These are phyloP conservation scores for Latrodectus geometricus DNA, from an alignment of 1,140 invertebrate genomes.

Conservation along the genomic window DNA sequence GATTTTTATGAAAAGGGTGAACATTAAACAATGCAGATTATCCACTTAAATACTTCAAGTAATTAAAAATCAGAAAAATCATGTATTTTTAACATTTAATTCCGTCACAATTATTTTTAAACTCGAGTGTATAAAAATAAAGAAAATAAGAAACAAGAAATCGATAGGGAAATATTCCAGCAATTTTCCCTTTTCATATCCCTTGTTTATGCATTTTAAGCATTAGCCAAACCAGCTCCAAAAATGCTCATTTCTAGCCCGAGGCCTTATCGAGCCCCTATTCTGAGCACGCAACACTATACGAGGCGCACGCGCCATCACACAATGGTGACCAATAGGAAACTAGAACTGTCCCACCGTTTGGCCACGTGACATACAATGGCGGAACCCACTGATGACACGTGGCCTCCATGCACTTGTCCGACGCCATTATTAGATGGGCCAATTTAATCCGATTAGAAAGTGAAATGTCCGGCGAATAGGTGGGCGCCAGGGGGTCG, in stretches of 20 bases:
- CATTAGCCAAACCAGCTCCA: neutral
- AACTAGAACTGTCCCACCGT: constrained; percentile 36
- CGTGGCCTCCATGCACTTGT: constrained; percentile 50
- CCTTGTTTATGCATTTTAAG: neutral
- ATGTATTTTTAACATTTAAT: too few species aligned
- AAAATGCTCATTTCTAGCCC: constrained; percentile 18
- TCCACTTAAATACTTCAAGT: too few species aligned
- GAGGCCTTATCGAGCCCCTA: constrained; percentile 1
- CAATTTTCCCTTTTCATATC: neutral
- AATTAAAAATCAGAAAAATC: too few species aligned
- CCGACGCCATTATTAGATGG: constrained; percentile 52
- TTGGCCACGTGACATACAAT: constrained; percentile 46
- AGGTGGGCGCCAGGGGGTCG: constrained; percentile 9
- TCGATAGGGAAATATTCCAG: neutral
- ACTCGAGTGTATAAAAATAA: neutral
- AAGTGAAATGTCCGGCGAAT: constrained; percentile 50
- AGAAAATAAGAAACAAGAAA: neutral
- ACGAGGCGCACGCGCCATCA: constrained; percentile 6
- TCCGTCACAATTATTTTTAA: too few species aligned
- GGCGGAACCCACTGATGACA: constrained; percentile 39
- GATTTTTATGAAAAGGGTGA: too few species aligned
- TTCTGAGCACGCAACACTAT: constrained; percentile 9
- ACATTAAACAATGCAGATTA: too few species aligned
- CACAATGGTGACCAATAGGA: constrained; percentile 40
- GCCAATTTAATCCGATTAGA: constrained; percentile 58